These are phyloP conservation scores for Erebia ligea DNA, from an alignment of 2,888 invertebrate genomes.

Conservation along the genomic window DNA sequence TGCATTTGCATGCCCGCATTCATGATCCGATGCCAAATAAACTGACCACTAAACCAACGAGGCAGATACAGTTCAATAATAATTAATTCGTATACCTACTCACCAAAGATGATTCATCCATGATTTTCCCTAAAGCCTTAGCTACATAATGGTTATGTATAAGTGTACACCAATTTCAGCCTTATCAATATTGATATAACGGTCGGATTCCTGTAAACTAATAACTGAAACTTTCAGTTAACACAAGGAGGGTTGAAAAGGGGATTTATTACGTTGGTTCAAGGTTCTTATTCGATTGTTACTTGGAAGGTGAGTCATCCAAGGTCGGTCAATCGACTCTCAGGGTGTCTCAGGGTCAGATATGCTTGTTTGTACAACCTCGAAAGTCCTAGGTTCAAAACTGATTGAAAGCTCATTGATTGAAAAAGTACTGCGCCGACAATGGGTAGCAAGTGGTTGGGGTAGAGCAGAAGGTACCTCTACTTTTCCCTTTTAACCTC, in stretches of 20 bases:
- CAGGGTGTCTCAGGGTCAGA: slow-evolving; percentile 30
- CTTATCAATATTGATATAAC: neutral
- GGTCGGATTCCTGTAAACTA: neutral
- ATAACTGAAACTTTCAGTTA: slow-evolving; percentile 1
- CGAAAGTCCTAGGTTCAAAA: neutral
- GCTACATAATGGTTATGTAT: neutral
- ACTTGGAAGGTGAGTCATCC: slow-evolving; percentile 26
- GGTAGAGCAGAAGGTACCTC: too few species aligned
- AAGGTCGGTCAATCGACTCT: slow-evolving; percentile 25
- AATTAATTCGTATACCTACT: too few species aligned
- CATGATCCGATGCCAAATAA: neutral
- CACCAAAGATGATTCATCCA: neutral
- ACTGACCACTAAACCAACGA: neutral
- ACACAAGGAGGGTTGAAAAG: neutral
- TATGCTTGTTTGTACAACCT: slow-evolving; percentile 1
- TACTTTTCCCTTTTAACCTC: too few species aligned
- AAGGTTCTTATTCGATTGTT: slow-evolving; percentile 1
- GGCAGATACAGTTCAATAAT: neutral
- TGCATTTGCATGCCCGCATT: too few species aligned
- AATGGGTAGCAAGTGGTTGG: too few species aligned
- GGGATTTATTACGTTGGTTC: neutral
- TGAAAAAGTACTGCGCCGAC: too few species aligned
- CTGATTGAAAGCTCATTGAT: too few species aligned
- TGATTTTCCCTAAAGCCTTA: neutral
- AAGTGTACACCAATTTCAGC: neutral